Evolutionary conservation across 2,797 vertebrate genomes (phyloP), one percentile per base, ranked within the genome.

Genomic region (Percopsis omiscomaycus): DNA sequence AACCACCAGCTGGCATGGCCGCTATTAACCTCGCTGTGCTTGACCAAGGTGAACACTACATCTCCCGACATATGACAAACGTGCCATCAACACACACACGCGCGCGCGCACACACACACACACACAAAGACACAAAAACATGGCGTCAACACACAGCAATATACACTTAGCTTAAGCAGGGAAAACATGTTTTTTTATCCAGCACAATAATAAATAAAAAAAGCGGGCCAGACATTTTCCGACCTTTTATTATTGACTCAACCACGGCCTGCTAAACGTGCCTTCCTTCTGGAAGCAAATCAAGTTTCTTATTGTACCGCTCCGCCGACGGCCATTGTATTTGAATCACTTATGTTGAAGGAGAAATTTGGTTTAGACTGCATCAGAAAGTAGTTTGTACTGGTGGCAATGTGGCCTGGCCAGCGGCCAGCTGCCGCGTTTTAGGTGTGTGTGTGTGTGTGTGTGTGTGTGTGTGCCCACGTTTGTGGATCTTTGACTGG

Each of bases 1-100:
- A 86, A 83, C 83, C 84, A 82, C 79, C 82, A 69, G 78, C 80
- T 86, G 84, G 86, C 84, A 80, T 77, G 77, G 72, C 77, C 59
- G 30, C 82, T 79, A 89, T 90, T 89, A 90, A 88, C 89, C 86
- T 86, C 71, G 28, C 73, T 16, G 81, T 59, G 75, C 87, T 86
- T 84, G 83, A 88, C 84, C 87, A 89, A 90, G 89, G 86, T 90
- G 80, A 91, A 81, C 69, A 61, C 61, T 68, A 79, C 67, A 80
- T 66, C 1, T 46, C 68, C 28, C 67, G 78, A 68, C 74, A 65
- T 81, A 84, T 78, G 79, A 83, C 78, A 81, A 69, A 82, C 77
- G 78, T 52, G 68, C 54, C 57, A 70, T 71, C 71, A 64, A 48
- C 46, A 70, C 52, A 42, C 64, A 71, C 52, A 28, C 55, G n/a